These are phyloP conservation scores for Hypselothyrea guttata DNA, from an alignment of 2,888 invertebrate species.

Conservation along the genomic window DNA sequence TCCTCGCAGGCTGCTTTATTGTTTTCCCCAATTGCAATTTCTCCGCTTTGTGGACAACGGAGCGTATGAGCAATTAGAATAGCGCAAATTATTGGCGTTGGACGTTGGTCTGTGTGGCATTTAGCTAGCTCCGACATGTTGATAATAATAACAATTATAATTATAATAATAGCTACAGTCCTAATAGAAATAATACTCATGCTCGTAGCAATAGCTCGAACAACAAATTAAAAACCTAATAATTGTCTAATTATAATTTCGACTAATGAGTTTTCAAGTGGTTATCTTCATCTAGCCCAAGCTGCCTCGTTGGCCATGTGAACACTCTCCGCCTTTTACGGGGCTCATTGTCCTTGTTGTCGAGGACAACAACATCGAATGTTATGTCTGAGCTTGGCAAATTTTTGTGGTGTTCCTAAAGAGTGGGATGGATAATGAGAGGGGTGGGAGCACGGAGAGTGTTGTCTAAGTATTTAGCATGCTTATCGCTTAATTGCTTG, in stretches of 20 bases:
- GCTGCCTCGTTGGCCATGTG: conserved; percentile 32
- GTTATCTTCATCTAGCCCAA: conserved; percentile 56
- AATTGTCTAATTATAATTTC: conserved; percentile 73
- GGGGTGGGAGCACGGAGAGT: conserved; percentile 1
- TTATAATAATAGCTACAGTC: conserved; percentile 20
- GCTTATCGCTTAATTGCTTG: conserved; percentile 73
- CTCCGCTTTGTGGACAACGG: conserved; percentile 12
- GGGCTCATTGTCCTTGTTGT: conserved; percentile 15
- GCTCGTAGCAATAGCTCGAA: conserved; percentile 1
- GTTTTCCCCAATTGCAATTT: too few relatives aligned
- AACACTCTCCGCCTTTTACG: neutral
- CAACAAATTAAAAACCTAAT: conserved; percentile 57
- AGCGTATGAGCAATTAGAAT: conserved; percentile 39
- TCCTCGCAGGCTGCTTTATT: too few relatives aligned
- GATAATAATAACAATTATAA: conserved; percentile 33
- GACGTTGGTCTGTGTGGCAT: neutral
- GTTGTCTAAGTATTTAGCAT: conserved; percentile 53
- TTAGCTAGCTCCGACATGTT: conserved; percentile 10
- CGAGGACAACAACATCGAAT: conserved; percentile 33
- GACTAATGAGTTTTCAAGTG: conserved; percentile 73
- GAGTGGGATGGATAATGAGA: neutral
- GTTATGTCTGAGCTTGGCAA: conserved; percentile 42
- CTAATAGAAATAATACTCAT: conserved; percentile 10
- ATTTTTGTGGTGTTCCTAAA: conserved; percentile 45
- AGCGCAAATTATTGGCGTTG: conserved; percentile 15